A percentile compares a stretch with the other conserved stretches of the same genome.
These are phyloP conservation scores for Phaedon cochleariae DNA, from an alignment of 2,888 invertebrate species.

Conservation along the genomic window DNA sequence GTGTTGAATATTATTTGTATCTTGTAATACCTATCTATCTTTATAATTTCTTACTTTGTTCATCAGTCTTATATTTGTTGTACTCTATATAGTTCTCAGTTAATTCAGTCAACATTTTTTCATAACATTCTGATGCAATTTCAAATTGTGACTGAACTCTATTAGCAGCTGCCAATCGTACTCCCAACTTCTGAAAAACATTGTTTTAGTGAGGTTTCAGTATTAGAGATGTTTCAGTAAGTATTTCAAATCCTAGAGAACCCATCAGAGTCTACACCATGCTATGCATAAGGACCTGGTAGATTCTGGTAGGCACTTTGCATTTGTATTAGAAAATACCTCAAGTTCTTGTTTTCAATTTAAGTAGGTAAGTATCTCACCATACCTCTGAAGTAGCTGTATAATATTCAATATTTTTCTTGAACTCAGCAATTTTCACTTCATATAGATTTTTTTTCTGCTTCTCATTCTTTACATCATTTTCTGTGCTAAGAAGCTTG, in stretches of 20 bases:
- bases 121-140: constrained; percentile 25
- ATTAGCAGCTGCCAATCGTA: constrained; percentile 10
- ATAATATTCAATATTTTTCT: constrained; percentile 23
- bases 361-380: too few species aligned
- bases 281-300: too few species aligned
- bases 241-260: background rate
- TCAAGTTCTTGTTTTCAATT: too few species aligned
- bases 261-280: too few species aligned
- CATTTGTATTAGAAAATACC: too few species aligned
- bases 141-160: constrained; percentile 24
- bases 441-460: constrained; percentile 20
- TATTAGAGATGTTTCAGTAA: too few species aligned
- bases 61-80: background rate
- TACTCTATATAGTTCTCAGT: constrained; percentile 11
- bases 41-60: background rate
- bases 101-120: constrained; percentile 20
- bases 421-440: constrained; percentile 25
- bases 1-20: background rate
- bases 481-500: constrained; percentile 12
- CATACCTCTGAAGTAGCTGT: background rate
- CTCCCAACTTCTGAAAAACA: constrained; percentile 23
- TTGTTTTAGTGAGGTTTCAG: background rate
- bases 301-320: too few species aligned
- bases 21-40: too few species aligned
- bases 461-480: constrained; percentile 19